These are phyloP conservation scores for Perca flavescens DNA, from an alignment of 2,113 vertebrate genomes.

Conservation along the genomic window DNA sequence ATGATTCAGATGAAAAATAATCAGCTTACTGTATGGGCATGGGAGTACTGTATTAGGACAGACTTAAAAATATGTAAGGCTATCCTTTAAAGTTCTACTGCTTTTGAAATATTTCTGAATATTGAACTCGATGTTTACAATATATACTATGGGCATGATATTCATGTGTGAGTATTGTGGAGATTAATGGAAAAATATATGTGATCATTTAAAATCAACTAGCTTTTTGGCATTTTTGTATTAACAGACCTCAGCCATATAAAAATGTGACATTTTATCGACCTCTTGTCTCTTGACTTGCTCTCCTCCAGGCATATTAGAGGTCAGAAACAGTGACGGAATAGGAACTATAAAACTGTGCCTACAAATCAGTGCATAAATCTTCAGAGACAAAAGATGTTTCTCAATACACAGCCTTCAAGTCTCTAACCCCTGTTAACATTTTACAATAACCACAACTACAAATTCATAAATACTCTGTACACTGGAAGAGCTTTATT, in stretches of 20 bases:
- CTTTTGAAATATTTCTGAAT: background rate
- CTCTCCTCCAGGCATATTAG: conserved; percentile 4
- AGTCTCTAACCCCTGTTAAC: background rate
- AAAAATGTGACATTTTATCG: conserved; percentile 1
- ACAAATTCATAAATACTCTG: background rate
- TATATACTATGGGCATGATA: background rate
- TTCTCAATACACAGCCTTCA: background rate
- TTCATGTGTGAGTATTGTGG: background rate
- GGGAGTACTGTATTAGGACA: background rate
- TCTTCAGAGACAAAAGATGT: background rate
- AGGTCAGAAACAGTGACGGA: background rate
- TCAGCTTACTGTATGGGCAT: background rate
- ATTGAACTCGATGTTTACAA: too few species aligned
- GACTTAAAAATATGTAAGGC: background rate
- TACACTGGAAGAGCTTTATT: background rate
- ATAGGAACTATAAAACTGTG: background rate
- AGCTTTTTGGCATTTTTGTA: background rate
- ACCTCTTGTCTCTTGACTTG: background rate
- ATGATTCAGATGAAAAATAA: background rate
- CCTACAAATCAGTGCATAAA: background rate
- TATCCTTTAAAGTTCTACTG: background rate
- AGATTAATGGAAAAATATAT: background rate
- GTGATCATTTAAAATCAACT: background rate
- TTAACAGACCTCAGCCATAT: background rate
- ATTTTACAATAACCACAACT: background rate